These are phyloP conservation scores for Chymomyza costata DNA, from an alignment of 1,140 invertebrate species.

Conservation along the genomic window DNA sequence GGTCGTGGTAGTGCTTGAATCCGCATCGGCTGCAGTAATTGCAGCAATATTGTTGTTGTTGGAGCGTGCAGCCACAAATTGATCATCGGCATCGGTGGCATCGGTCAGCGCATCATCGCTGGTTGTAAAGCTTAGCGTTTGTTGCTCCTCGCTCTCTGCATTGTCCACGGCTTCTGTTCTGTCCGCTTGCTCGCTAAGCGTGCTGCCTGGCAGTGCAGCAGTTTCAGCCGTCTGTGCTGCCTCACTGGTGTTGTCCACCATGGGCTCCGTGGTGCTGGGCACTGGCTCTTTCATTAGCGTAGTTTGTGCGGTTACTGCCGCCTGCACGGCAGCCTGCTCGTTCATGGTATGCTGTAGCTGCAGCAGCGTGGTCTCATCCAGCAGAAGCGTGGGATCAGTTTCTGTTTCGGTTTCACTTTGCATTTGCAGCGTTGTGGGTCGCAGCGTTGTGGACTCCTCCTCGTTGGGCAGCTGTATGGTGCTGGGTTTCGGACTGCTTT, in stretches of 20 bases:
- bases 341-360: slow-evolving; percentile 64
- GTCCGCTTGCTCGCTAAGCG: slow-evolving; percentile 14
- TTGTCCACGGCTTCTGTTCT: slow-evolving; percentile 1
- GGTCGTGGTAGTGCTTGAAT: slow-evolving; percentile 16
- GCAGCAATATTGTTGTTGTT: slow-evolving; percentile 69
- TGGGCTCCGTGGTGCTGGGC: slow-evolving; percentile 55
- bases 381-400: slow-evolving; percentile 63
- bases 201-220: slow-evolving; percentile 29
- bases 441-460: slow-evolving; percentile 39
- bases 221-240: slow-evolving; percentile 26
- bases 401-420: slow-evolving; percentile 51
- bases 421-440: slow-evolving; percentile 30
- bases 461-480: slow-evolving; percentile 30
- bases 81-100: slow-evolving; percentile 63
- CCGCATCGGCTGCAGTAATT: slow-evolving; percentile 59
- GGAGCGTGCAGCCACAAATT: slow-evolving; percentile 67
- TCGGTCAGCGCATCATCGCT: slow-evolving; percentile 54
- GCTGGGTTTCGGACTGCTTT: slow-evolving; percentile 31
- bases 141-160: neutral
- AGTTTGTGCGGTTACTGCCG: slow-evolving; percentile 50
- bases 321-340: slow-evolving; percentile 60
- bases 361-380: slow-evolving; percentile 64
- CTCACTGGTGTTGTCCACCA: slow-evolving; percentile 10
- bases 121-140: slow-evolving; percentile 27
- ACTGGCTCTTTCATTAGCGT: slow-evolving; percentile 50